A percentile compares a stretch with the other conserved stretches of the same genome.
These are phyloP conservation scores for Colostygia pectinataria DNA, from an alignment of 2,888 invertebrate genomes.

Conservation along the genomic window DNA sequence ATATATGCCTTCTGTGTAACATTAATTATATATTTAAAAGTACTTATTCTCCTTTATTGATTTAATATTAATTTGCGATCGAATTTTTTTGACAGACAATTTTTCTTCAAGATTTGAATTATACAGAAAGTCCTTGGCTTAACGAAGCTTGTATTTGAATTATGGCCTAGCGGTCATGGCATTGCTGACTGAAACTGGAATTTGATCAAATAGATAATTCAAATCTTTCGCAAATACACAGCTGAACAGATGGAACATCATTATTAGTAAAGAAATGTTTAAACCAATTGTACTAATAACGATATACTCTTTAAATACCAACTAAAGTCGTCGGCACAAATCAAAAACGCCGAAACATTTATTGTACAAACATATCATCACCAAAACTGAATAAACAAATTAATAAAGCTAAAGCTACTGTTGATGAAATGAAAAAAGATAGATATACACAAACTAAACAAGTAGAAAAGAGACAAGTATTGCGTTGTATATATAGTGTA, in stretches of 20 bases:
- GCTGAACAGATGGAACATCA: slow-evolving; percentile 36
- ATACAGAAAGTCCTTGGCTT: too few relatives aligned
- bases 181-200: too few relatives aligned
- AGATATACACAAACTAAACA: slow-evolving; percentile 36
- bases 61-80: too few relatives aligned
- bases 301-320: slow-evolving; percentile 47
- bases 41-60: too few relatives aligned
- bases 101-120: too few relatives aligned
- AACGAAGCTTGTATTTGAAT: too few relatives aligned
- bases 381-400: slow-evolving; percentile 59
- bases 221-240: slow-evolving; percentile 26
- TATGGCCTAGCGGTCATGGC: too few relatives aligned
- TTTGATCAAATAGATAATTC: slow-evolving; percentile 17
- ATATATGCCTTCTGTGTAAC: too few relatives aligned
- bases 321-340: slow-evolving; percentile 54
- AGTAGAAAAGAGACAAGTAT: slow-evolving; percentile 54
- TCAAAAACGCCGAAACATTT: slow-evolving; percentile 67
- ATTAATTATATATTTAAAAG: too few relatives aligned
- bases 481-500: slow-evolving; percentile 29
- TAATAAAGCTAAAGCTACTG: slow-evolving; percentile 48
- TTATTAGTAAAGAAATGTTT: slow-evolving; percentile 40
- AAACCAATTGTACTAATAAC: slow-evolving; percentile 63
- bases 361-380: slow-evolving; percentile 62
- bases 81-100: neutral
- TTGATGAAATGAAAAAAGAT: slow-evolving; percentile 61